Base-by-base conservation (phyloP, 1,140 invertebrate genomes). In the Linepithema humile region DNA sequence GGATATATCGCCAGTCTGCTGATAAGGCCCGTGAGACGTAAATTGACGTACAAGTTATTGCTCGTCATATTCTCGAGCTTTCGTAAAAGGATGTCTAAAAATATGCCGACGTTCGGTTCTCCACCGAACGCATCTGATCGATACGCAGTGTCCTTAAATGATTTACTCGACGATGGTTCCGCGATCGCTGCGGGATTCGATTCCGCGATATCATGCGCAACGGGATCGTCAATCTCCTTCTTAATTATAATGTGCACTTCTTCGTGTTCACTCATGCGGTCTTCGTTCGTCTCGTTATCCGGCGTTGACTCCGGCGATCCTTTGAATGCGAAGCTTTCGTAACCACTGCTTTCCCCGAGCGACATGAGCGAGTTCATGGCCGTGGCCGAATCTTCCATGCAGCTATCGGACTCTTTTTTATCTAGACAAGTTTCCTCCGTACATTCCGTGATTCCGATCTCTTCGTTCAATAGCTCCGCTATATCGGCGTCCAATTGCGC, bases 11-110 rank as follows among this genome's bases (percentile, higher is more conserved):
- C 97, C 48, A 99, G 94, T 75, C 97, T 96, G 50, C 97, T 97
- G 20, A 99, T 96, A 9, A 99, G 94, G 0, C 97, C 97, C 5
- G 98, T 99, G 55, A 99, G 94, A 91, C 98, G 97, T 67, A 99
- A 95, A 95, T 99, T 99, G 2, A 97, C 96, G 85, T 97, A 96
- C 74, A 99, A 94, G 60, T 97, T 97, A 91, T 98, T 98, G 80
- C 97, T 96, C 48, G 98, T 96, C 95, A 99, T 97, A 74, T 96
- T 96, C 90, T 98, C 98, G 20, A 99, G 93, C 94, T 98, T 98
- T 75, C 96, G 95, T 85, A 99, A 95, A 53, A 99, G 92, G 64
- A 96, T 96, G 87, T 96, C 96, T 70, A 99, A 93, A 94, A 99
- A 98, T 78, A 98, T 91, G 1, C 94, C 94, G 23, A 94, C 92